A percentile compares a stretch with the other conserved stretches of the same genome.
Conservation (phyloP, 2,113 vertebrate genomes). For the Bubo bubo region DNA sequence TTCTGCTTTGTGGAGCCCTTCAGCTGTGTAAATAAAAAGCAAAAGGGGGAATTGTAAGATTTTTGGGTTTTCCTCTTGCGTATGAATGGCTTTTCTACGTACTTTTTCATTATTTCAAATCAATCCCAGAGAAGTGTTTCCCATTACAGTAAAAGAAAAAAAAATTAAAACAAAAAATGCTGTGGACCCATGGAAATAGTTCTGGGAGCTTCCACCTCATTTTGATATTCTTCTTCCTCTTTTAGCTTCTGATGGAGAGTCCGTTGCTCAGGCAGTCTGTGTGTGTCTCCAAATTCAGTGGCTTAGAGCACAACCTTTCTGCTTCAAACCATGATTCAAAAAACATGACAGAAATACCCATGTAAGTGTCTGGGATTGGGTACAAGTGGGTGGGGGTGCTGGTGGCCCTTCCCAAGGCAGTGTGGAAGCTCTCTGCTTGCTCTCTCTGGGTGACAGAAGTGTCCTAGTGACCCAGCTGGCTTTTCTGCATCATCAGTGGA, state of each 20-base stretch:
- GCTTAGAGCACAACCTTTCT: background rate
- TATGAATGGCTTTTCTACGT: background rate
- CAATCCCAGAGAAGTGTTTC: background rate
- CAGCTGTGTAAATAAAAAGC: constrained; percentile 29
- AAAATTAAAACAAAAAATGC: too few relatives aligned
- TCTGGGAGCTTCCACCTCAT: background rate
- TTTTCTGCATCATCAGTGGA: background rate
- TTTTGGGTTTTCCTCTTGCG: background rate
- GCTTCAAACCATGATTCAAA: background rate
- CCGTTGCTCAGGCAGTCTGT: background rate
- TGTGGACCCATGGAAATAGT: background rate
- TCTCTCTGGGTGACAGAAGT: background rate
- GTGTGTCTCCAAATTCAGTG: background rate
- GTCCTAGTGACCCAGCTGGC: background rate
- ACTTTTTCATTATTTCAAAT: background rate
- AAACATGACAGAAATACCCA: background rate
- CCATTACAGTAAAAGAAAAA: background rate
- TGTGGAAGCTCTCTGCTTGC: background rate
- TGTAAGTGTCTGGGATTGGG: background rate
- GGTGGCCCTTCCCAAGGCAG: background rate
- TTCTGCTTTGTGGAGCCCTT: background rate
- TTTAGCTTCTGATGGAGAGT: background rate
- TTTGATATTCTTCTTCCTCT: background rate
- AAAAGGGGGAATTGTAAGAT: background rate
- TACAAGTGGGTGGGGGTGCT: background rate